Evolutionary conservation across 2,113 vertebrate genomes (phyloP).

Genomic region (Neotragus pygmaeus): DNA sequence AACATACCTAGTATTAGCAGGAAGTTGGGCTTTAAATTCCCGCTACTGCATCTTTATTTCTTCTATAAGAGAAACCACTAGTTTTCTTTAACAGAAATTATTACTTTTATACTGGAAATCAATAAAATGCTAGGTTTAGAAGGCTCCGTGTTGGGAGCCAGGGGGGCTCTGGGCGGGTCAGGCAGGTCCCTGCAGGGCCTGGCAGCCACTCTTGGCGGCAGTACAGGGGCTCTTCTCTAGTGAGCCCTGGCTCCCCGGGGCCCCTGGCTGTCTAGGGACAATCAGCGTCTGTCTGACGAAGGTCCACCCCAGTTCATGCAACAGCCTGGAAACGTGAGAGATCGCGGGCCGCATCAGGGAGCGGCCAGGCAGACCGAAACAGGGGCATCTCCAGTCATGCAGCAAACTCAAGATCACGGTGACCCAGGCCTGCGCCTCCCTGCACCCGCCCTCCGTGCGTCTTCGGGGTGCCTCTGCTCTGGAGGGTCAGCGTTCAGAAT

Average conservation of each 20-base stretch:
- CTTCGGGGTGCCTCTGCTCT: neutral
- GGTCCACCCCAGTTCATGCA: neutral
- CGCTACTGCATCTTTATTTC: neutral
- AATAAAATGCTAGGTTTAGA: neutral
- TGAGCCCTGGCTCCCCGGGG: neutral
- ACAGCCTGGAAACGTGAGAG: neutral
- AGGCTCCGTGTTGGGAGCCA: too few relatives aligned
- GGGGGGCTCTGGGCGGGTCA: fast-evolving
- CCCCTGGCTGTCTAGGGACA: neutral
- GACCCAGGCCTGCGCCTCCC: neutral
- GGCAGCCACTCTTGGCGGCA: too few relatives aligned
- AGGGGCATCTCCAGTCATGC: neutral
- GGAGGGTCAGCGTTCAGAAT: neutral
- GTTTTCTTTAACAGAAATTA: neutral
- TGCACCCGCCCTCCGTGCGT: neutral
- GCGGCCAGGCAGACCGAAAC: neutral
- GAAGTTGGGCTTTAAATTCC: neutral
- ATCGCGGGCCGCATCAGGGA: neutral
- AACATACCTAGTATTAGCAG: neutral
- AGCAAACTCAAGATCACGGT: neutral
- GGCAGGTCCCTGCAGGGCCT: neutral
- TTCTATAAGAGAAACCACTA: neutral
- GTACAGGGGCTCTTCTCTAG: neutral
- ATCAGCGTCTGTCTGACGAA: neutral
- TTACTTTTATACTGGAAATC: neutral